Evolutionary conservation across 2,797 vertebrate genomes (phyloP).

Genomic region (Syngnathus acus): DNA sequence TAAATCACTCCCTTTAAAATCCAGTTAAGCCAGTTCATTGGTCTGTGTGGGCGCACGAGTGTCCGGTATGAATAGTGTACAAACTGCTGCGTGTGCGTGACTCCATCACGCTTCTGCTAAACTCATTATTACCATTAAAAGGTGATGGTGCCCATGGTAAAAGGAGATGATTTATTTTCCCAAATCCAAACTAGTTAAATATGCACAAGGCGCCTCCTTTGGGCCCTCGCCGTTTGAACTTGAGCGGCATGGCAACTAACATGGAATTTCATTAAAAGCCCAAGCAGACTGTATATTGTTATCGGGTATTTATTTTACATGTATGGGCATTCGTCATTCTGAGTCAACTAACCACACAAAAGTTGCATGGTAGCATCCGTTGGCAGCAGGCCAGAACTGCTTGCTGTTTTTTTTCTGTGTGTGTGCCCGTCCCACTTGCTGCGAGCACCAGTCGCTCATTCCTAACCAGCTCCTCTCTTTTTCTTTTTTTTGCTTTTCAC

Average conservation of each 20-base stretch:
- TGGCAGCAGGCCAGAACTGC: constrained; percentile 52
- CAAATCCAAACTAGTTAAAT: constrained; percentile 8
- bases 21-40: constrained; percentile 2
- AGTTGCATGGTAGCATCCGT: constrained; percentile 50
- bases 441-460: constrained; percentile 44
- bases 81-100: constrained; percentile 20
- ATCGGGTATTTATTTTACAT: constrained; percentile 36
- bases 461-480: constrained; percentile 11
- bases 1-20: constrained; percentile 4
- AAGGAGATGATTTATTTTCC: constrained; percentile 15
- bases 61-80: not conserved
- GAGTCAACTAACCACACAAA: constrained; percentile 64
- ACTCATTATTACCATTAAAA: constrained; percentile 49
- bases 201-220: constrained; percentile 11
- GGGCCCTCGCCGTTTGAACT: constrained; percentile 25
- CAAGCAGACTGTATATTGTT: constrained; percentile 38
- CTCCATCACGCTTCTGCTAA: constrained; percentile 27
- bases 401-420: constrained; percentile 34
- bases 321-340: constrained; percentile 35
- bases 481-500: not conserved
- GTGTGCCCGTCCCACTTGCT: constrained; percentile 1
- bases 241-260: constrained; percentile 39
- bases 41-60: not conserved
- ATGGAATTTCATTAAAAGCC: constrained; percentile 58
- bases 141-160: constrained; percentile 22